Evolutionary conservation across 2,888 invertebrate species (phyloP).

Genomic region (Venusia cambrica): DNA sequence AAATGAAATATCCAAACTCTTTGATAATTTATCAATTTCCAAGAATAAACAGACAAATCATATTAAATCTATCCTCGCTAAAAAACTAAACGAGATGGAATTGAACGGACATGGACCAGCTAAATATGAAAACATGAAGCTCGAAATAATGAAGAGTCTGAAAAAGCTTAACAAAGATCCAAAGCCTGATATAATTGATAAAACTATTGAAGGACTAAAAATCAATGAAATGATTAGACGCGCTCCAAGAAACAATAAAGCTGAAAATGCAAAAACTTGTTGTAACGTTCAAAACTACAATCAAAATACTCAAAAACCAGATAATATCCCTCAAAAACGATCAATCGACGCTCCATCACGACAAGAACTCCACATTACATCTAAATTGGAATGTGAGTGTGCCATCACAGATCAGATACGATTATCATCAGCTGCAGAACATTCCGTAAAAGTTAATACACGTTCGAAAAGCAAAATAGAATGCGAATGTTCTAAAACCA

Average conservation of each 20-base stretch:
- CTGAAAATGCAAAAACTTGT: neutral
- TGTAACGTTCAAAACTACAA: neutral
- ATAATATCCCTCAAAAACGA: neutral
- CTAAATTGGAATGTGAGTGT: too few relatives aligned
- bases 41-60: constrained; percentile 29
- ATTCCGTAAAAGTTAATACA: neutral
- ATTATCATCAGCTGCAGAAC: neutral
- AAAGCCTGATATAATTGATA: constrained; percentile 31
- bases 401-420: too few relatives aligned
- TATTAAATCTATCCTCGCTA: constrained; percentile 41
- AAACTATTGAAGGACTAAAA: constrained; percentile 43
- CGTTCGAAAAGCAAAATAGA: neutral
- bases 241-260: constrained; percentile 12
- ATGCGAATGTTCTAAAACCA: constrained; percentile 4
- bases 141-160: constrained; percentile 41
- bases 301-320: neutral
- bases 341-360: too few relatives aligned
- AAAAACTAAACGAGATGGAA: constrained; percentile 47
- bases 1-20: constrained; percentile 46
- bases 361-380: too few relatives aligned
- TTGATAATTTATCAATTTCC: constrained; percentile 35
- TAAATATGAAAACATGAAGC: constrained; percentile 45
- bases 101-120: constrained; percentile 36
- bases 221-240: constrained; percentile 37
- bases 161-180: constrained; percentile 39